phyloP scores from a whole-genome alignment of 2,113 vertebrate genomes.

The Ailurus styani region DNA sequence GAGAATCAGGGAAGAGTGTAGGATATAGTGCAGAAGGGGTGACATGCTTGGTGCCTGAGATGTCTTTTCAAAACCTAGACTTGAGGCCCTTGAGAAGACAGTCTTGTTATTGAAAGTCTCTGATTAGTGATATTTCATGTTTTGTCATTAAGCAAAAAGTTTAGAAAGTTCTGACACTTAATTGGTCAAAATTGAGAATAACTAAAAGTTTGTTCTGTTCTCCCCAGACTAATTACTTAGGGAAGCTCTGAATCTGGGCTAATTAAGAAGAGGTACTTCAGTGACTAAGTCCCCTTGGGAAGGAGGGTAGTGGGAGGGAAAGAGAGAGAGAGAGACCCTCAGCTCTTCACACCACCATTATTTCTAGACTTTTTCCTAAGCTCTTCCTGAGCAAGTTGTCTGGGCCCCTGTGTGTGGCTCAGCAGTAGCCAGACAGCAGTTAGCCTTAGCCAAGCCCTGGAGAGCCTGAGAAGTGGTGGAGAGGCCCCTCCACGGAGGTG shows the following conservation, averaged over 20 bases:
- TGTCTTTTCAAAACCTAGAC: neutral
- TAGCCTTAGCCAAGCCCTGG: rapidly evolving
- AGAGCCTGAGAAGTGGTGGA: neutral
- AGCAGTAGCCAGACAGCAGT: rapidly evolving
- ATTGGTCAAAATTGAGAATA: neutral
- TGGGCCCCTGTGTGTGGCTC: neutral
- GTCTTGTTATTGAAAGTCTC: neutral
- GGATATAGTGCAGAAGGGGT: neutral
- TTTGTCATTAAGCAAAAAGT: neutral
- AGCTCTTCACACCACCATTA: neutral
- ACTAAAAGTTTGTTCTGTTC: neutral
- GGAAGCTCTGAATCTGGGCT: neutral
- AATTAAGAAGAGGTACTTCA: constrained; percentile 39
- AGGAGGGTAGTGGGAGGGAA: neutral
- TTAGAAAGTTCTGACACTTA: constrained; percentile 37
- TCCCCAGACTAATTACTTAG: neutral
- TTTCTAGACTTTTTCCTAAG: neutral
- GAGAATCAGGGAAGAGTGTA: neutral
- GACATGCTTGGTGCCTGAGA: neutral
- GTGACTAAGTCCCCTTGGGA: neutral
- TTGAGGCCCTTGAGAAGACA: neutral
- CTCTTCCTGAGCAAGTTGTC: neutral
- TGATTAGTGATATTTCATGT: neutral
- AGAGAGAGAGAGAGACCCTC: neutral
- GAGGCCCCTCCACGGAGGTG: neutral